A percentile compares a stretch with the other conserved stretches of the same genome.
Evolutionary conservation across 2,888 invertebrate genomes (phyloP).

Genomic region (Phortica okadai): DNA sequence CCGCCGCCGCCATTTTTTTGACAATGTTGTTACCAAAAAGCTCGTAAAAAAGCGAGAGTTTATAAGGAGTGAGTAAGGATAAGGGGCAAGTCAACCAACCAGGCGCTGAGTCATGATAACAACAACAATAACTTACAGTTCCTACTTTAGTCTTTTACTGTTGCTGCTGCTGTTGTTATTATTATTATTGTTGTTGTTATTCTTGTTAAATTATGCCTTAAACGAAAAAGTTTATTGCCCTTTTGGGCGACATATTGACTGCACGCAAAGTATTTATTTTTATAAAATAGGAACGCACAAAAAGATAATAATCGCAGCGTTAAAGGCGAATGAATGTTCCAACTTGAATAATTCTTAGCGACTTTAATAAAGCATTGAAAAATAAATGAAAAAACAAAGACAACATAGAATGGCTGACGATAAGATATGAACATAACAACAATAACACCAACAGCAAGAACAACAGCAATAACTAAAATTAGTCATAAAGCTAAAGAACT

Average conservation of each 20-base stretch:
- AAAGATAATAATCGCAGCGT: not conserved
- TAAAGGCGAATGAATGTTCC: not conserved
- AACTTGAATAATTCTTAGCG: not conserved
- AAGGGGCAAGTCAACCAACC: no score
- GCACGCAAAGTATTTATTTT: constrained; percentile 65
- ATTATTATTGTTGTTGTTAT: constrained; percentile 42
- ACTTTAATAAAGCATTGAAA: not conserved
- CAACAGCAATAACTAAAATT: constrained; percentile 56
- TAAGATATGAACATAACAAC: not conserved
- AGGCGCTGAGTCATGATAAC: constrained; percentile 50
- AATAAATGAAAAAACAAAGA: constrained; percentile 3
- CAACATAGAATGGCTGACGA: not conserved
- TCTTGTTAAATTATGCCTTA: constrained; percentile 43
- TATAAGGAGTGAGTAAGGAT: not conserved
- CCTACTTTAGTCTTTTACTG: constrained; percentile 4
- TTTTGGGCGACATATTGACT: constrained; percentile 62
- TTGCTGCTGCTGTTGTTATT: constrained; percentile 39
- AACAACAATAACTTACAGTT: not conserved
- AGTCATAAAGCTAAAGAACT: constrained; percentile 50
- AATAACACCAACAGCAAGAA: constrained; percentile 1
- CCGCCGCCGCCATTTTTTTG: not conserved
- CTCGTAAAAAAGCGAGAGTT: not conserved
- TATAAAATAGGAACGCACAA: not conserved
- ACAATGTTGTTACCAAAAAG: not conserved
- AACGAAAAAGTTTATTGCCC: constrained; percentile 65